phyloP scores from a whole-genome alignment of 2,888 invertebrate species.

The Nomada fabriciana region DNA sequence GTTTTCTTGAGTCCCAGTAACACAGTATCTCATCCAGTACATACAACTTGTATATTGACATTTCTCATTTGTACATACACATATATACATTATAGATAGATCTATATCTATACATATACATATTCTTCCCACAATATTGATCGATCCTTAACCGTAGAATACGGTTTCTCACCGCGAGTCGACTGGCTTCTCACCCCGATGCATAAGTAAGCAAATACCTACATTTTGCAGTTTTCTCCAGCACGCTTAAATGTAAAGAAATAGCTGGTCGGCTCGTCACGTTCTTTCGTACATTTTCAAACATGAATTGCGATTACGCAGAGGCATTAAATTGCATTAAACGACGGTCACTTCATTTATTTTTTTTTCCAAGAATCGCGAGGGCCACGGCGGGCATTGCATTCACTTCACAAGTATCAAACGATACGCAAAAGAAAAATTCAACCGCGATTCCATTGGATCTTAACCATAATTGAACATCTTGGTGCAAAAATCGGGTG shows the following conservation, averaged over 20 bases:
- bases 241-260: neutral
- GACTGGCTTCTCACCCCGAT: neutral
- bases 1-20: slow-evolving; percentile 75
- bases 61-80: slow-evolving; percentile 58
- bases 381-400: slow-evolving; percentile 21
- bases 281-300: slow-evolving; percentile 46
- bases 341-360: slow-evolving; percentile 59
- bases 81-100: slow-evolving; percentile 20
- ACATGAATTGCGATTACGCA: slow-evolving; percentile 52
- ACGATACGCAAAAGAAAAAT: no score
- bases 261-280: slow-evolving; percentile 40
- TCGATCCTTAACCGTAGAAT: slow-evolving; percentile 57
- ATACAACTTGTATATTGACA: slow-evolving; percentile 60
- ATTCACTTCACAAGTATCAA: no score
- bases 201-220: neutral
- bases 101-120: slow-evolving; percentile 41
- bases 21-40: slow-evolving; percentile 56
- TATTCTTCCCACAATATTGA: slow-evolving; percentile 57
- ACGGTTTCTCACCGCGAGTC: slow-evolving; percentile 31
- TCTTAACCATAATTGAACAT: no score
- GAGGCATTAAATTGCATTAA: slow-evolving; percentile 61
- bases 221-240: neutral
- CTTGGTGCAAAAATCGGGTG: no score
- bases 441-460: no score
- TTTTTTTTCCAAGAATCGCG: slow-evolving; percentile 9